Base-by-base conservation (phyloP, 2,113 vertebrate species). In the Takifugu bimaculatus region DNA sequence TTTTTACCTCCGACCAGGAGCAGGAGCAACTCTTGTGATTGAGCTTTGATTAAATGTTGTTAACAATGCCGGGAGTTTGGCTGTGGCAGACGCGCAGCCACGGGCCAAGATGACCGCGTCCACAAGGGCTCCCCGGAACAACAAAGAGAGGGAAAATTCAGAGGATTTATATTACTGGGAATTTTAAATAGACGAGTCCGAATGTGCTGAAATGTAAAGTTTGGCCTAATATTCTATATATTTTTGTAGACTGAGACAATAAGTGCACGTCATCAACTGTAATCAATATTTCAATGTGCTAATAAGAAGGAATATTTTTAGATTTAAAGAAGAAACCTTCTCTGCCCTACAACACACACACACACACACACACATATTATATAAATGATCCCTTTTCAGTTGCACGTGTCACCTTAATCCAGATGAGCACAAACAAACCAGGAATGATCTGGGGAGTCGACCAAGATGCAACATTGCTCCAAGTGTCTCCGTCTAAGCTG, bases 11-110 rank as follows among this genome's bases (percentile, higher is more conserved):
- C 85, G 73, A 70, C 64, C 53, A 55, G 83, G 90, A 89, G 78
- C 83, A 60, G 78, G 51, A 84, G 87, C 80, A 90, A 83, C 90
- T 52, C 70, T 85, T 90, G 84, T 90, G 91, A 91, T 92, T 88
- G 89, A 87, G 64, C 88, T 90, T 89, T 92, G 91, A 93, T 94
- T 93, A 93, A 87, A 87, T 84, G 82, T 78, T 82, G 89, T 84
- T 86, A 88, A 91, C 88, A 93, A 92, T 85, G 76, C 74, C 71
- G 75, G 60, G 53, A 80, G 45, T 78, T 79, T 50, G 70, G 42
- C 67, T 51, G 64, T 76, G 75, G 65, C 45, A 1, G n/a, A 71
- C 56, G 13, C 53, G 20, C 20, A 20, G 20, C 20, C 20, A 28
- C 45, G 12, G 56, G 70, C 60, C 62, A 73, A 76, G 58, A 76